Evolutionary conservation across 1,140 invertebrate genomes (phyloP).

Genomic region (Pogonomyrmex barbatus): DNA sequence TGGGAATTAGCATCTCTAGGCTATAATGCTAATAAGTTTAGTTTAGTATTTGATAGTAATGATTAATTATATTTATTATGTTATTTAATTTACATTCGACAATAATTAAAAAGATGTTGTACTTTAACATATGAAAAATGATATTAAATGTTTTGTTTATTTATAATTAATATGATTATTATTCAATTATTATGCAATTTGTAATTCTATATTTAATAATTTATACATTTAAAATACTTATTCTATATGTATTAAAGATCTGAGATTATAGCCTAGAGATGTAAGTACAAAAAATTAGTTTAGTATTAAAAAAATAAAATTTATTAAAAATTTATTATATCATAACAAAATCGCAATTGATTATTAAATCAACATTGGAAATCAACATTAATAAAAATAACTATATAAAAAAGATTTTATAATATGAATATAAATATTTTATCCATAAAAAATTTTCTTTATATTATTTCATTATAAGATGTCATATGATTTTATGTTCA

Average conservation of each 20-base stretch:
- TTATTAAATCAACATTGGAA: conserved; percentile 2
- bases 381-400: conserved; percentile 9
- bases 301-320: neutral
- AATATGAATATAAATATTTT: too few species aligned
- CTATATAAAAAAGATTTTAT: neutral
- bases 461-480: neutral
- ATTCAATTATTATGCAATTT: neutral
- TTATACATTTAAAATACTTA: neutral
- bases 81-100: neutral
- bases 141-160: neutral
- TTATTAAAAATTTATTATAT: conserved; percentile 6
- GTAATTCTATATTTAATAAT: neutral
- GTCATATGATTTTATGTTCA: neutral
- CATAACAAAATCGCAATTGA: neutral
- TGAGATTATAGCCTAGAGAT: neutral
- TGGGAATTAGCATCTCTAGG: neutral
- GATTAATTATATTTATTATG: conserved; percentile 1
- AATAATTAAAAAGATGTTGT: neutral
- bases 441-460: neutral
- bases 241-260: neutral
- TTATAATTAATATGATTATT: neutral
- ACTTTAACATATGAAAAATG: neutral
- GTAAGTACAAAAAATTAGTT: neutral
- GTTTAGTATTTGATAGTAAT: neutral
- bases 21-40: neutral